Base-by-base conservation (phyloP, 2,113 vertebrate species). In the Osmerus eperlanus region DNA sequence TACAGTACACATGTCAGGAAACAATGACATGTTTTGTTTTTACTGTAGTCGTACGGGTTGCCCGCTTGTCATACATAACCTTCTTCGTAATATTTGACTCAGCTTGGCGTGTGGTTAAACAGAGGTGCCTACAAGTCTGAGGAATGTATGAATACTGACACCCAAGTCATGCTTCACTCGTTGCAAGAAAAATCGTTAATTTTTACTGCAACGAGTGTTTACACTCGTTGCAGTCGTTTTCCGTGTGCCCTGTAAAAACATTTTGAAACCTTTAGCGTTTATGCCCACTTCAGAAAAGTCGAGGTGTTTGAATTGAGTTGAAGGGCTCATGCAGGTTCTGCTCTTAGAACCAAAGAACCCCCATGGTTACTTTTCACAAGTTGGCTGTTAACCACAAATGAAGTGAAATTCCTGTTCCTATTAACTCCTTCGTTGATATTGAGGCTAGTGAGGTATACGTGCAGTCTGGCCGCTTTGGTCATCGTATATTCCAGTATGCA, bases 81-180 rank as follows among this genome's bases (percentile, higher is more conserved):
- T 73, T 32, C 29, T 5, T 54, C 18, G 8, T 73, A 74, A 62
- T 70, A 79, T 66, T 51, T 54, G 51, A 73, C 63, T 62, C 79
- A 65, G 65, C 75, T 59, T 75, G 61, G 61, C 78, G 29, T 67
- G 59, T 23, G 64, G 72, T 75, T 80, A 70, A 66, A 70, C 55
- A 63, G 60, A 72, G 85, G 83, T 78, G 83, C 82, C 81, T 68
- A 16, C 47, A 58, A 79, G 83, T 84, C 81, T 81, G 58, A 53
- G 28, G 77, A 56, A 60, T n/a, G 21, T 64, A 71, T 62, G 73
- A 65, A 61, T 74, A 79, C 79, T 61, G 81, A 63, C 77, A 74
- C 66, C 65, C 32, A 41, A 18, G 72, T 36, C 58, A 51, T 29
- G 72, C 60, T 74, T 72, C 56, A 71, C 71, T 64, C 65, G 55